Percentiles rank a stretch among this genome's conserved stretches.
Evolutionary conservation across 2,113 vertebrate species (phyloP).

Genomic region (Excalfactoria chinensis): DNA sequence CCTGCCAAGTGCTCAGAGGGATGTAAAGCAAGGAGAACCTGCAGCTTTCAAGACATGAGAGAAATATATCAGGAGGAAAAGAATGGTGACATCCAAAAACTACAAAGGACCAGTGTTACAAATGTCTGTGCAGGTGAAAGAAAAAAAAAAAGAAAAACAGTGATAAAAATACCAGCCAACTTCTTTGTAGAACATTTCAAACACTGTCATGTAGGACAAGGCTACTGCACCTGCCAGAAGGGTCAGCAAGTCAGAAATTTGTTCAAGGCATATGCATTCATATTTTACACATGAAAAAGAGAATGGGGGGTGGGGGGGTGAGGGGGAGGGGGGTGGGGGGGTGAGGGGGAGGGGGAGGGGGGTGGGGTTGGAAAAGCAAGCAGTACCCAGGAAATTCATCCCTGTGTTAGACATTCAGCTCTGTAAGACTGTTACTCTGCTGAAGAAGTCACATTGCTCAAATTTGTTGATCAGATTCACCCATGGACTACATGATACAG

Average conservation of each 20-base stretch:
- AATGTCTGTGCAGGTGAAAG: background rate
- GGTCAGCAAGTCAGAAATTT: background rate
- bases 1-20: fast-evolving
- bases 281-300: background rate
- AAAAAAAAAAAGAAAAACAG: background rate
- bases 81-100: background rate
- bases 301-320: too few relatives aligned
- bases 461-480: background rate
- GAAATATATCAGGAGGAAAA: background rate
- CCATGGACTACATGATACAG: background rate
- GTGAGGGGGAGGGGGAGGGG: too few relatives aligned
- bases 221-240: background rate
- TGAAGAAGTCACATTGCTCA: background rate
- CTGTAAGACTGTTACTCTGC: background rate
- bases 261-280: background rate
- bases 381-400: background rate
- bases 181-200: background rate
- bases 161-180: background rate
- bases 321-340: too few relatives aligned
- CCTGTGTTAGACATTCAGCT: background rate
- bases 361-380: background rate
- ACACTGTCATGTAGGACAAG: background rate
- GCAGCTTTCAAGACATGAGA: background rate
- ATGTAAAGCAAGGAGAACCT: background rate
- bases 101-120: background rate